Conservation (phyloP, 2,888 invertebrate genomes). For the Crematogaster levior region DNA sequence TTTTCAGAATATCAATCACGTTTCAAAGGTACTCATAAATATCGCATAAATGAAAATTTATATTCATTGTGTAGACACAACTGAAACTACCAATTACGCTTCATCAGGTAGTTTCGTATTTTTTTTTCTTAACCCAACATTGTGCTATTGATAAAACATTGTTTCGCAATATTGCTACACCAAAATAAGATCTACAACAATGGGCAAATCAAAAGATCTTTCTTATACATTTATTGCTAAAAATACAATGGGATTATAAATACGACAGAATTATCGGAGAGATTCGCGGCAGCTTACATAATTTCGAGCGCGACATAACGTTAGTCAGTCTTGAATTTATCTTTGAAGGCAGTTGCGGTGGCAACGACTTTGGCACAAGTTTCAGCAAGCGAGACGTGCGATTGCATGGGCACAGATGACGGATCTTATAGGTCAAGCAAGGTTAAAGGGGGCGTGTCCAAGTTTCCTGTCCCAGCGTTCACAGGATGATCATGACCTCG, state of each 20-base stretch:
- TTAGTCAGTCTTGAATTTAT: constrained; percentile 19
- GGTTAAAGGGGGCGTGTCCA: constrained; percentile 67
- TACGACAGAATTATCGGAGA: neutral
- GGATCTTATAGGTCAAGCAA: constrained; percentile 74
- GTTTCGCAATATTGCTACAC: neutral
- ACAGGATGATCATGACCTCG: constrained; percentile 56
- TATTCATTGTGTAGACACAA: neutral
- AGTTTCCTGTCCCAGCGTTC: constrained; percentile 7
- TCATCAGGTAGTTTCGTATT: neutral
- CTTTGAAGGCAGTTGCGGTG: neutral
- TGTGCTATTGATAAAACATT: neutral
- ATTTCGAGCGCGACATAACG: neutral
- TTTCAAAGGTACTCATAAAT: constrained; percentile 6
- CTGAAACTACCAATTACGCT: neutral
- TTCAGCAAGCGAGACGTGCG: neutral
- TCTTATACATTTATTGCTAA: neutral
- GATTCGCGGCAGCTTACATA: constrained; percentile 13
- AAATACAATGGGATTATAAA: neutral
- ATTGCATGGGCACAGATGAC: neutral
- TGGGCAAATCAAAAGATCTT: constrained; percentile 3
- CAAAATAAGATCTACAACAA: no score
- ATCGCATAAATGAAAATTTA: neutral
- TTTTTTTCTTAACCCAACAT: neutral
- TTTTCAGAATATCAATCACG: neutral
- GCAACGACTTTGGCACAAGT: constrained; percentile 21